These are phyloP conservation scores for Folsomia candida DNA, from an alignment of 2,888 invertebrate genomes.

Conservation along the genomic window DNA sequence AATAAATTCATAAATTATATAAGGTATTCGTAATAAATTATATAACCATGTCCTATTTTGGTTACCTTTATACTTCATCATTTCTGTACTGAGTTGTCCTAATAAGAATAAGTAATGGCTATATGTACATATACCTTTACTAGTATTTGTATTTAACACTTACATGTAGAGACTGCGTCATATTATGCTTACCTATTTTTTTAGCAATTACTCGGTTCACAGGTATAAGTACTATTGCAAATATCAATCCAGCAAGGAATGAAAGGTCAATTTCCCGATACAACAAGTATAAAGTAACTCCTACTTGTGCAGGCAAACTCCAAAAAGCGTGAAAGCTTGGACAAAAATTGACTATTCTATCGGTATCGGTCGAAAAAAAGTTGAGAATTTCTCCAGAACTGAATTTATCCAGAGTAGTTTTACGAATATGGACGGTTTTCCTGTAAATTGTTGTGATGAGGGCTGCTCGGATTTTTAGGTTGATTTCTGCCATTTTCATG, in stretches of 20 bases:
- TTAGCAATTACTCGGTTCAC: conserved; percentile 85
- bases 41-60: no score
- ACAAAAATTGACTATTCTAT: conserved; percentile 91
- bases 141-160: no score
- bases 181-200: conserved; percentile 67
- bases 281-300: conserved; percentile 55
- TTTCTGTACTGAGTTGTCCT: conserved; percentile 64
- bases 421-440: conserved; percentile 61
- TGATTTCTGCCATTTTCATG: conserved; percentile 78
- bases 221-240: conserved; percentile 84
- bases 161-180: no score
- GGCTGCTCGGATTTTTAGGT: conserved; percentile 81
- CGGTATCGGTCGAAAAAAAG: conserved; percentile 94
- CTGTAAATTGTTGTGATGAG: conserved; percentile 79
- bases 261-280: conserved; percentile 86
- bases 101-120: no score
- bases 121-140: no score
- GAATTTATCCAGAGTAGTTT: conserved; percentile 54
- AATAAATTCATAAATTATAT: no score
- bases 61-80: conserved; percentile 91
- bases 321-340: conserved; percentile 94
- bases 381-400: conserved; percentile 87
- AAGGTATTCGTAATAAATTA: no score
- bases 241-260: conserved; percentile 83
- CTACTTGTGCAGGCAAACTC: conserved; percentile 60